Conservation (phyloP, 1,140 invertebrate species). For the Hyles vespertilio region DNA sequence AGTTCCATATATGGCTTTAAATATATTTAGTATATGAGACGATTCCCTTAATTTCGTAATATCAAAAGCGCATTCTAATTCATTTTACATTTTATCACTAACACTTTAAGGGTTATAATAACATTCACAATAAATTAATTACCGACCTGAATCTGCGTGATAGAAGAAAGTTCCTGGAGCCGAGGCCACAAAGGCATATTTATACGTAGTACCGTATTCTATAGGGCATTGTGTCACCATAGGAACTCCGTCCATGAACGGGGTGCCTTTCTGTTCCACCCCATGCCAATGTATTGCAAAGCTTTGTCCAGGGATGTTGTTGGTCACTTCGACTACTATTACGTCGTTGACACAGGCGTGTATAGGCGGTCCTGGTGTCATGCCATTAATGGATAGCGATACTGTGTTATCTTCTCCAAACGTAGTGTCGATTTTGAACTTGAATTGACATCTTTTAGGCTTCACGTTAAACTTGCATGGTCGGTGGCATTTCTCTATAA, state of each 20-base stretch:
- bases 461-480: constrained; percentile 73
- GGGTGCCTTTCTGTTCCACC: constrained; percentile 82
- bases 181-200: constrained; percentile 83
- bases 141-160: constrained; percentile 79
- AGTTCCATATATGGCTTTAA: too few species aligned
- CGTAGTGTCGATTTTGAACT: constrained; percentile 54
- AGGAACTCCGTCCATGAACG: constrained; percentile 88
- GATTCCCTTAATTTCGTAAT: too few species aligned
- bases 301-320: constrained; percentile 81
- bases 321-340: constrained; percentile 87
- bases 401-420: constrained; percentile 40
- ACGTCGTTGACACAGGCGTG: constrained; percentile 91
- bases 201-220: constrained; percentile 82
- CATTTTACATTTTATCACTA: too few species aligned
- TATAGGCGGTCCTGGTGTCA: constrained; percentile 88
- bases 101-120: too few species aligned
- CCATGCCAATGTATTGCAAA: constrained; percentile 88
- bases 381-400: constrained; percentile 82
- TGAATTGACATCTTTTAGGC: constrained; percentile 57
- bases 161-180: constrained; percentile 83
- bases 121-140: not conserved
- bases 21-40: too few species aligned
- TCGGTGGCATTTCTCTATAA: constrained; percentile 66
- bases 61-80: too few species aligned
- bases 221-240: constrained; percentile 88